phyloP scores from a whole-genome alignment of 2,888 invertebrate species.

The Xestia sexstrigata region DNA sequence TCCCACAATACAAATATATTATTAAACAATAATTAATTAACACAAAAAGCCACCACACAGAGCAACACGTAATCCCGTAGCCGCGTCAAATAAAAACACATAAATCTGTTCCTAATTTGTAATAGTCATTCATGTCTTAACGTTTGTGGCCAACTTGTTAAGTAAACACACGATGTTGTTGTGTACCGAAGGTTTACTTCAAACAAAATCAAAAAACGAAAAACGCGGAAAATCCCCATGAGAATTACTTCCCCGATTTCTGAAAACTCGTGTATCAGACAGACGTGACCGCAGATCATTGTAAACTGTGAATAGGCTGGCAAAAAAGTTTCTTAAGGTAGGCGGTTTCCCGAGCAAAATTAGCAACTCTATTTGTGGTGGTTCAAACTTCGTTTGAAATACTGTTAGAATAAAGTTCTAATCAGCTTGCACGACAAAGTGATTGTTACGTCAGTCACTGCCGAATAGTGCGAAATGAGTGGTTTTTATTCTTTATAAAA shows the following conservation, averaged over 20 bases:
- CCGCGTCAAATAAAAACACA: constrained; percentile 76
- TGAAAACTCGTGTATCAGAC: neutral
- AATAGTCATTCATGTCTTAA: constrained; percentile 70
- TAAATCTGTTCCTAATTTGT: constrained; percentile 81
- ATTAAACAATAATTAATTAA: constrained; percentile 26
- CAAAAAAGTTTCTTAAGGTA: neutral
- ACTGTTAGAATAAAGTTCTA: no score
- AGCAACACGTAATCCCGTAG: constrained; percentile 28
- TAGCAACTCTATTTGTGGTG: no score
- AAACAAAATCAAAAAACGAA: neutral
- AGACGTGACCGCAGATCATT: neutral
- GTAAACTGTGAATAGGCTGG: neutral
- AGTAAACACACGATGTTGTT: constrained; percentile 17
- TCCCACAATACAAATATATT: neutral
- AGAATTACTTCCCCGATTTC: neutral
- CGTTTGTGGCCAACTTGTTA: constrained; percentile 45
- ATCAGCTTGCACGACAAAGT: no score
- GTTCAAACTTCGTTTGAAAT: no score
- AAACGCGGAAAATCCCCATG: neutral
- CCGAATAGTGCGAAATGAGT: no score
- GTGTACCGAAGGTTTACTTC: constrained; percentile 20
- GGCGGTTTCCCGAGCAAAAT: no score
- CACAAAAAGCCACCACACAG: constrained; percentile 14
- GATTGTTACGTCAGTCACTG: no score
- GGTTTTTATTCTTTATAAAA: no score